These are phyloP conservation scores for Isoperla grammatica DNA, from an alignment of 2,888 invertebrate species.

Conservation along the genomic window DNA sequence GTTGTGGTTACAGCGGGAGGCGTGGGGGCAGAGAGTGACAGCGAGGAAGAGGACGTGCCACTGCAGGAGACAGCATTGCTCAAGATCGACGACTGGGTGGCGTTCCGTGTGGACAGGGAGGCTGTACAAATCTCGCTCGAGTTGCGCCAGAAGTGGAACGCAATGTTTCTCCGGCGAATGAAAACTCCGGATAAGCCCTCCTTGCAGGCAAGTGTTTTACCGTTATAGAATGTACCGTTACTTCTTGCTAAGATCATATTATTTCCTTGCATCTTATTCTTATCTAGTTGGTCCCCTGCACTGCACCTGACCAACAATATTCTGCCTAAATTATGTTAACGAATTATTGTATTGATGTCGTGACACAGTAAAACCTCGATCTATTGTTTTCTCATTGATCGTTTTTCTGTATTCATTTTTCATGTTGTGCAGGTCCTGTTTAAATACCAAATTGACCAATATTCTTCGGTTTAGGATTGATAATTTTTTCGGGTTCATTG, in stretches of 20 bases:
- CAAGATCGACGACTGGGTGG: conserved; percentile 68
- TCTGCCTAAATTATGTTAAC: too few relatives aligned
- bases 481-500: too few relatives aligned
- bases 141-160: conserved; percentile 66
- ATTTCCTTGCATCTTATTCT: not conserved
- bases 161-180: conserved; percentile 52
- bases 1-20: conserved; percentile 38
- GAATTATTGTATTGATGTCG: too few relatives aligned
- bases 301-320: too few relatives aligned
- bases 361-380: too few relatives aligned
- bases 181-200: conserved; percentile 43
- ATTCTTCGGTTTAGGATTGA: too few relatives aligned
- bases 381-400: too few relatives aligned
- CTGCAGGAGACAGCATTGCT: conserved; percentile 48
- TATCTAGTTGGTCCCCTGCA: too few relatives aligned
- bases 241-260: not conserved
- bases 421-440: too few relatives aligned
- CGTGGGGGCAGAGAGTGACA: conserved; percentile 44
- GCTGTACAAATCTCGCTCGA: conserved; percentile 61
- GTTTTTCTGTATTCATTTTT: too few relatives aligned
- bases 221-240: not conserved
- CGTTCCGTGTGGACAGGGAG: conserved; percentile 61
- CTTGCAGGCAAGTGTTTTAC: conserved; percentile 42
- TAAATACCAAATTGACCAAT: too few relatives aligned
- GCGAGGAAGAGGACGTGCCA: conserved; percentile 49